phyloP scores from a whole-genome alignment of 2,113 vertebrate genomes.

The Oxyruncus cristatus region DNA sequence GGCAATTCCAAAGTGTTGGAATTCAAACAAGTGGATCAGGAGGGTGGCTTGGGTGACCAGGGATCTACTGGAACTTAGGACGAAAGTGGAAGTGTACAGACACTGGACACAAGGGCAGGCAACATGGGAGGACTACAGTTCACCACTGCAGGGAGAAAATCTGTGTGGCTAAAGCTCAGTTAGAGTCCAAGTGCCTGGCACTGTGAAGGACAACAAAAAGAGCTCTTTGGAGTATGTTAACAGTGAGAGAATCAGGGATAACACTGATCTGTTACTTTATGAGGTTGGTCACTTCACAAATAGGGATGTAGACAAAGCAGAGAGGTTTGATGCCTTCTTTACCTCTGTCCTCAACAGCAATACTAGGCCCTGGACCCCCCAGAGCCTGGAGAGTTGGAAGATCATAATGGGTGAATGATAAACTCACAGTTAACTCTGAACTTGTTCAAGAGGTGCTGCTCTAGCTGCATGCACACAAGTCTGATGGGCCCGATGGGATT shows the following conservation, averaged over 20 bases:
- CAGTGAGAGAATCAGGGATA: neutral
- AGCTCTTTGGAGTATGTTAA: neutral
- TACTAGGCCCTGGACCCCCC: rapidly evolving
- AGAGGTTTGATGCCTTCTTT: neutral
- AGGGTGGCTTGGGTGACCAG: neutral
- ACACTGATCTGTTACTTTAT: neutral
- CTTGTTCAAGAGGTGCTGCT: neutral
- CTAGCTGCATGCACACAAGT: too few relatives aligned
- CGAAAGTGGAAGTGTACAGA: neutral
- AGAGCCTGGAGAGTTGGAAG: neutral
- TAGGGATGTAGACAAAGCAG: neutral
- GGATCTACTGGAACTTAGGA: neutral
- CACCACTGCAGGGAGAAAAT: neutral
- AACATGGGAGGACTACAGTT: neutral
- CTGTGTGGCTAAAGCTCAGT: neutral
- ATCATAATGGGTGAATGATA: neutral
- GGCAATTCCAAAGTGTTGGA: neutral
- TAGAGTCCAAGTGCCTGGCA: neutral
- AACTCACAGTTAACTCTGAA: neutral
- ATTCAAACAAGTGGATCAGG: neutral
- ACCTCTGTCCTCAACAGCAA: rapidly evolving
- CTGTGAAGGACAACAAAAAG: neutral
- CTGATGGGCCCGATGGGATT: too few relatives aligned
- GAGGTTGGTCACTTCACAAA: neutral
- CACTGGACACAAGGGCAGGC: neutral